A percentile compares a stretch with the other conserved stretches of the same genome.
Conservation (phyloP, 2,113 vertebrate genomes). For the Phyllopteryx taeniolatus region DNA sequence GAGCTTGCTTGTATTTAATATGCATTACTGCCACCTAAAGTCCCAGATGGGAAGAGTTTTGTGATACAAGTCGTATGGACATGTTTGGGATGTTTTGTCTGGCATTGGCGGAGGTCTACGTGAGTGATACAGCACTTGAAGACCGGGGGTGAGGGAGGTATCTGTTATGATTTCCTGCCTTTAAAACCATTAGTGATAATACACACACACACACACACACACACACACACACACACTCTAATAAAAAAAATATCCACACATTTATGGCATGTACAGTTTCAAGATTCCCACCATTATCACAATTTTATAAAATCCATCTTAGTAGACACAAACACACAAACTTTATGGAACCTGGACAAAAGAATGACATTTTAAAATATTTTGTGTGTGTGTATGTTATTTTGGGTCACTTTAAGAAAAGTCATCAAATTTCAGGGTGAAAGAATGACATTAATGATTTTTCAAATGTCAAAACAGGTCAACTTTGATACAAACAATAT, state of each 20-base stretch:
- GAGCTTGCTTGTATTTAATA: no score
- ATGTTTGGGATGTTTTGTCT: no score
- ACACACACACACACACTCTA: not conserved
- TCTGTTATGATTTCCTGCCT: slow-evolving; percentile 1
- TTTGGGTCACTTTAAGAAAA: not conserved
- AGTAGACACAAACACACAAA: no score
- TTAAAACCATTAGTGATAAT: slow-evolving; percentile 1
- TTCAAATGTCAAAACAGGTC: no score
- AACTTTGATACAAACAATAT: not conserved
- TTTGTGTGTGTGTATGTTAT: not conserved
- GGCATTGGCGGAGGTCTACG: not conserved
- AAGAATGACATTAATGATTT: not conserved
- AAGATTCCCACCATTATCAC: no score
- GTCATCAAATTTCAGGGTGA: no score
- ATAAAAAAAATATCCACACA: no score
- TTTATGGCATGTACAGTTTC: no score
- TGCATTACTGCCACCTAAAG: no score
- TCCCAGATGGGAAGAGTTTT: not conserved
- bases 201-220: slow-evolving; percentile 1
- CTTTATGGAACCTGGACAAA: no score
- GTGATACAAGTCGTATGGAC: not conserved
- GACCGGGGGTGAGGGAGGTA: not conserved
- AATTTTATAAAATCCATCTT: no score
- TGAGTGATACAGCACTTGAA: not conserved
- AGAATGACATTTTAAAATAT: not conserved